phyloP scores from a whole-genome alignment of 1,140 invertebrate genomes.

The Aphaenogaster rudis region DNA sequence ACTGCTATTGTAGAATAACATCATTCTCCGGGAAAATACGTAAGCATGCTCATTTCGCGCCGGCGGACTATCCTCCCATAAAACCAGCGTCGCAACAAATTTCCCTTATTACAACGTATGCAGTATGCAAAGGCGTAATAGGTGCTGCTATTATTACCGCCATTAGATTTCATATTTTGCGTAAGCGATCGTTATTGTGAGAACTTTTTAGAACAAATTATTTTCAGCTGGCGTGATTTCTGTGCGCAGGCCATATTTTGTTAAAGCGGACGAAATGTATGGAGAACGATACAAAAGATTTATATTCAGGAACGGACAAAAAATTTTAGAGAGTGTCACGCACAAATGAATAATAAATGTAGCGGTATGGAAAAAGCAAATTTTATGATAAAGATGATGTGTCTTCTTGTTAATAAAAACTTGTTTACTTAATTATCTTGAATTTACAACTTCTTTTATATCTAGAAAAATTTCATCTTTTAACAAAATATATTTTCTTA shows the following conservation, averaged over 20 bases:
- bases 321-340: not conserved
- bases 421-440: too few species aligned
- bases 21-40: conserved; percentile 44
- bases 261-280: not conserved
- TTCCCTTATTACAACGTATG: conserved; percentile 58
- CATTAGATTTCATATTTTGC: conserved; percentile 52
- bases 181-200: conserved; percentile 15
- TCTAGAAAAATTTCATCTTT: conserved; percentile 8
- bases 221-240: conserved; percentile 3
- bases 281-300: not conserved
- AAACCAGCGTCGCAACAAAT: conserved; percentile 54
- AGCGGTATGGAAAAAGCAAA: not conserved
- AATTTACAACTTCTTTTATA: not conserved
- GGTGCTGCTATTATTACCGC: conserved; percentile 48
- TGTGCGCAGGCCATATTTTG: not conserved
- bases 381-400: not conserved
- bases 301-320: not conserved
- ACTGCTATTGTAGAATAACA: conserved; percentile 30
- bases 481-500: not conserved
- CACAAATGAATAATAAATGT: not conserved
- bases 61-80: conserved; percentile 22
- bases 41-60: conserved; percentile 52
- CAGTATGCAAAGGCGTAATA: conserved; percentile 49
- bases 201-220: conserved; percentile 12
- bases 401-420: not conserved